Evolutionary conservation across 2,888 invertebrate genomes (phyloP).

Genomic region (Phlogophora meticulosa): DNA sequence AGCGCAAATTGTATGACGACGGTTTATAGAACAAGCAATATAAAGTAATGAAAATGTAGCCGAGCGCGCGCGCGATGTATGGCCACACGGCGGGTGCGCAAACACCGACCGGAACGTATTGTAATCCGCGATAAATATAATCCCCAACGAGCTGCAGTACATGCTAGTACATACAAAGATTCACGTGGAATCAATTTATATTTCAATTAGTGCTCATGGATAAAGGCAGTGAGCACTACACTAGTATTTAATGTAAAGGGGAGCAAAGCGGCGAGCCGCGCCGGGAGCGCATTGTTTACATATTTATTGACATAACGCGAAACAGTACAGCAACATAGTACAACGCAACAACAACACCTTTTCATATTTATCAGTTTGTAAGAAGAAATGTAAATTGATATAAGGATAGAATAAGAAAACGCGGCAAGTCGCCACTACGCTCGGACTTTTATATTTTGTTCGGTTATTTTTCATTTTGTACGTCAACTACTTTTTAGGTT

Average conservation of each 20-base stretch:
- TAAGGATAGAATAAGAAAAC: neutral
- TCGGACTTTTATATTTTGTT: neutral
- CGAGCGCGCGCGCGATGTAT: neutral
- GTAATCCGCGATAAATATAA: neutral
- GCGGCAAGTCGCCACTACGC: neutral
- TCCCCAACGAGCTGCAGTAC: neutral
- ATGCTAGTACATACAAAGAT: neutral
- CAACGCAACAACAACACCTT: neutral
- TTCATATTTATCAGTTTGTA: slow-evolving; percentile 29
- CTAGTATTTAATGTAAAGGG: slow-evolving; percentile 15
- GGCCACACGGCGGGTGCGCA: neutral
- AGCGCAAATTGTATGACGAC: neutral
- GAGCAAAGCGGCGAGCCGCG: neutral
- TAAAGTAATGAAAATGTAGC: slow-evolving; percentile 8
- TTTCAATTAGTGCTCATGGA: neutral
- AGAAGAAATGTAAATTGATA: slow-evolving; percentile 7
- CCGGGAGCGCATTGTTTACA: slow-evolving; percentile 1
- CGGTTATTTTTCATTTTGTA: neutral
- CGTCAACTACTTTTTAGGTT: neutral
- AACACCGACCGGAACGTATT: neutral
- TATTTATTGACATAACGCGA: slow-evolving; percentile 37
- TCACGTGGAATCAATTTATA: slow-evolving; percentile 5
- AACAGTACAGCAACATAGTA: neutral
- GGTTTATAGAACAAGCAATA: neutral
- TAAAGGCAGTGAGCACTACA: neutral